Base-by-base conservation (phyloP, 1,140 invertebrate species). In the Solenopsis fugax region DNA sequence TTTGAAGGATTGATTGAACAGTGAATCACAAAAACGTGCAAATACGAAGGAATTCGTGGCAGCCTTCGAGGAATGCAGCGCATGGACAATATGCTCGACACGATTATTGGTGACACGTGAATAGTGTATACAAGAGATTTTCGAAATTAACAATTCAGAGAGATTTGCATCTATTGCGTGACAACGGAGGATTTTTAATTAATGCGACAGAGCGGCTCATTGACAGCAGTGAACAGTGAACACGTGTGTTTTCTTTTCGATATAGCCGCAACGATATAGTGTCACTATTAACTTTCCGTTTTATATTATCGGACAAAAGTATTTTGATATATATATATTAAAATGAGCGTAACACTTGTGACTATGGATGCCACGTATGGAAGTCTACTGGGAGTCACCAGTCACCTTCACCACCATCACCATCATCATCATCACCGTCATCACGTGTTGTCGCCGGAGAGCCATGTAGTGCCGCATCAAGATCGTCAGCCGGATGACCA, bases 321-420 rank as follows among this genome's bases (percentile, higher is more conserved):
- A 37, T 65, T n/a, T 65, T n/a, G 29, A 65, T 67, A 45, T 21
- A 13, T 67, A 67, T 21, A 5, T 62, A 29, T 24, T 50, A 87
- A 75, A 34, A 94, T 95, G 94, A 95, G 93, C 87, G 93, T 95
- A 7, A 92, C 93, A 24, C 76, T 95, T 3, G 92, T 92, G 13
- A 90, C 91, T 0, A 93, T 95, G 94, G 94, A 95, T 24, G 87
- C 92, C 0, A 89, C 91, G 13, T 94, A 94, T 67, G 88, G 29
- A 29, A 29, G 92, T 18, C 77, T 95, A 45, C 29, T 94, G 18
- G 92, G 90, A 12, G 58, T 91, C 1, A 45, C 52, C 21, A 37
- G 12, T 2, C 29, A 29, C 29, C 29, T 29, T 29, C 71, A 82
- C 54, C 87, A 82, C 9, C 92, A 92, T 2, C 50, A 52, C 3